A percentile compares a stretch with the other conserved stretches of the same genome.
Conservation (phyloP, 1,140 invertebrate species). For the Bilobella aurantiaca region DNA sequence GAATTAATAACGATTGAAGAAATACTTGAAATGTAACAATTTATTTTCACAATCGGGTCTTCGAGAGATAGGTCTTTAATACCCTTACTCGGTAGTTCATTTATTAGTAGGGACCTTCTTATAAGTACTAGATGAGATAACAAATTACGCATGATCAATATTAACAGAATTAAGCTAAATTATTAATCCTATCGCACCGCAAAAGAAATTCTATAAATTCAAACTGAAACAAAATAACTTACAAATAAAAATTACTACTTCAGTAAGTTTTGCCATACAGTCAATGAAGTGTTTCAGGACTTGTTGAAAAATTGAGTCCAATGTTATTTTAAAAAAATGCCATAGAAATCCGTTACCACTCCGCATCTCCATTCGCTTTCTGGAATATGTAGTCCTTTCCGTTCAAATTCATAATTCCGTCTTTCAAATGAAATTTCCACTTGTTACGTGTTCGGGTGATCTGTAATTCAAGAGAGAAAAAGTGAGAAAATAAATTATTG, state of each 20-base stretch:
- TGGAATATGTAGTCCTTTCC: constrained; percentile 98
- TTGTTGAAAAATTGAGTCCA: background rate
- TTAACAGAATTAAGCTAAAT: too few relatives aligned
- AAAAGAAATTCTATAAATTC: background rate
- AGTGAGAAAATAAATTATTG: background rate
- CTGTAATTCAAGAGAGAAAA: constrained; percentile 45
- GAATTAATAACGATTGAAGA: too few relatives aligned
- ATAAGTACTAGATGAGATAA: too few relatives aligned
- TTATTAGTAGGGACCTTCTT: too few relatives aligned
- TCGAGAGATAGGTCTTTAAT: too few relatives aligned
- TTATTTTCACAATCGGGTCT: too few relatives aligned
- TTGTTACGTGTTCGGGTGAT: constrained; percentile 94
- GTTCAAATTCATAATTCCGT: constrained; percentile 98
- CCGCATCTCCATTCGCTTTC: constrained; percentile 95
- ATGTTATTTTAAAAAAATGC: background rate
- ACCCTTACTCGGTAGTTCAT: too few relatives aligned
- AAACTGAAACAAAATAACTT: background rate
- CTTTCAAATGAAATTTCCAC: constrained; percentile 99
- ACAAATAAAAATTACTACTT: background rate
- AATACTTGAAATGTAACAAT: too few relatives aligned
- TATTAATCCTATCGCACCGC: background rate
- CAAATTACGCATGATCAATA: too few relatives aligned
- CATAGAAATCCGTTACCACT: constrained; percentile 74
- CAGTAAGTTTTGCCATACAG: background rate
- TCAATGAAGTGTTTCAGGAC: background rate